These are phyloP conservation scores for Melanotaenia boesemani DNA, from an alignment of 2,797 vertebrate species.

Conservation along the genomic window DNA sequence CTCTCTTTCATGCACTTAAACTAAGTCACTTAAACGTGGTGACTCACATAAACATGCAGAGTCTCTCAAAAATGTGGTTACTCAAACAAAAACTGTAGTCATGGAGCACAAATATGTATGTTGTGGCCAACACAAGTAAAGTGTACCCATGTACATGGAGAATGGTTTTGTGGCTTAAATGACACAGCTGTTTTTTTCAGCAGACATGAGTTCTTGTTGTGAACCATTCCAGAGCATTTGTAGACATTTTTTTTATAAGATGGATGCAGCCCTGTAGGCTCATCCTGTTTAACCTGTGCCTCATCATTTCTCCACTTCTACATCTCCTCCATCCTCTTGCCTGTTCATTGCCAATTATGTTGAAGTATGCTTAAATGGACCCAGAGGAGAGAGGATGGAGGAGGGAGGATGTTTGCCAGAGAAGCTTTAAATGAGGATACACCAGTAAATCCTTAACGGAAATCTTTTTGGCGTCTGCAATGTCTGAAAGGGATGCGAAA, in stretches of 20 bases:
- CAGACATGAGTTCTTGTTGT: background rate
- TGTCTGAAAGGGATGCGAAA: background rate
- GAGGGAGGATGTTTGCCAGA: background rate
- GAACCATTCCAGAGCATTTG: no score
- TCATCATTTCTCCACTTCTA: background rate
- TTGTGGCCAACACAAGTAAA: constrained; percentile 35
- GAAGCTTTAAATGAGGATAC: background rate
- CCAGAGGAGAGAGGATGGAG: background rate
- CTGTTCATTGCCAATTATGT: background rate
- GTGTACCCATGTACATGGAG: background rate
- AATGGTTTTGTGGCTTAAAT: background rate
- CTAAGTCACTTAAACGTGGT: constrained; percentile 35
- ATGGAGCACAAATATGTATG: constrained; percentile 17
- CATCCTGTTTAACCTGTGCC: background rate
- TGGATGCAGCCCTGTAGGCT: no score
- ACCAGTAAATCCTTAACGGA: no score
- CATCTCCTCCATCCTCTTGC: background rate
- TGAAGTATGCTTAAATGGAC: background rate
- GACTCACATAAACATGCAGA: constrained; percentile 46
- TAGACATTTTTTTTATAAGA: no score
- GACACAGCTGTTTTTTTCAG: background rate
- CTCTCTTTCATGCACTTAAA: constrained; percentile 44
- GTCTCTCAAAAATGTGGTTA: constrained; percentile 32
- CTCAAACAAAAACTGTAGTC: constrained; percentile 13
- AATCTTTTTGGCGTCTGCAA: background rate